A percentile compares a stretch with the other conserved stretches of the same genome.
phyloP scores from a whole-genome alignment of 2,797 vertebrate species.

The Manis crassicaudata region DNA sequence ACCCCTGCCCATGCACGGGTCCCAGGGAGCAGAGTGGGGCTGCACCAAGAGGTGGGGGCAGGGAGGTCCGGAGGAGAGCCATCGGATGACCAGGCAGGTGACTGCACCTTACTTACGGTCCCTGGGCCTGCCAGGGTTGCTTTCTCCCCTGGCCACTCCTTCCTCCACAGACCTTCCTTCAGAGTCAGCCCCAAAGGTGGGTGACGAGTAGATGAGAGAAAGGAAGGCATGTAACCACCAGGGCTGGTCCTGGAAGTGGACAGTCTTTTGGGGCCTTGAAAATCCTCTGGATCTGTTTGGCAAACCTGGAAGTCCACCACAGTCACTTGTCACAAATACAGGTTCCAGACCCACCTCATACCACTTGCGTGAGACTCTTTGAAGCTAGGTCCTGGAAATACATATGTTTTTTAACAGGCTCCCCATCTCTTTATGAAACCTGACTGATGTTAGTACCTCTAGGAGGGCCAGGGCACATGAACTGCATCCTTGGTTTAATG shows the following conservation, averaged over 20 bases:
- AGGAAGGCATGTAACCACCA: background rate
- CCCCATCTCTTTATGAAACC: background rate
- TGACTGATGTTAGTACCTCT: background rate
- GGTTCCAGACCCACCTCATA: background rate
- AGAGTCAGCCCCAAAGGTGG: background rate
- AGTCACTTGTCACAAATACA: background rate
- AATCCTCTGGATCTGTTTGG: background rate
- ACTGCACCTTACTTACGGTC: background rate
- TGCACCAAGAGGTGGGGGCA: background rate
- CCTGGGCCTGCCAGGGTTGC: fast-evolving
- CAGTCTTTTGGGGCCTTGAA: background rate
- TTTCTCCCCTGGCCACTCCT: background rate
- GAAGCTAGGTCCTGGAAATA: background rate
- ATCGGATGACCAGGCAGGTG: background rate
- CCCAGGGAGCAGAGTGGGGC: background rate
- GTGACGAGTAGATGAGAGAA: background rate
- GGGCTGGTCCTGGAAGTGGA: background rate
- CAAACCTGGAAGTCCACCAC: background rate
- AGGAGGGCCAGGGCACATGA: background rate
- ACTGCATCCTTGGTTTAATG: background rate
- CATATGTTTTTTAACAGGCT: background rate
- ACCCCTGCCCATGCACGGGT: fast-evolving
- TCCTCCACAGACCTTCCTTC: background rate
- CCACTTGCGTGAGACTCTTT: background rate
- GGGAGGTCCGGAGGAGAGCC: background rate